Evolutionary conservation across 2,797 vertebrate species (phyloP).

Genomic region (Epinephelus coioides): DNA sequence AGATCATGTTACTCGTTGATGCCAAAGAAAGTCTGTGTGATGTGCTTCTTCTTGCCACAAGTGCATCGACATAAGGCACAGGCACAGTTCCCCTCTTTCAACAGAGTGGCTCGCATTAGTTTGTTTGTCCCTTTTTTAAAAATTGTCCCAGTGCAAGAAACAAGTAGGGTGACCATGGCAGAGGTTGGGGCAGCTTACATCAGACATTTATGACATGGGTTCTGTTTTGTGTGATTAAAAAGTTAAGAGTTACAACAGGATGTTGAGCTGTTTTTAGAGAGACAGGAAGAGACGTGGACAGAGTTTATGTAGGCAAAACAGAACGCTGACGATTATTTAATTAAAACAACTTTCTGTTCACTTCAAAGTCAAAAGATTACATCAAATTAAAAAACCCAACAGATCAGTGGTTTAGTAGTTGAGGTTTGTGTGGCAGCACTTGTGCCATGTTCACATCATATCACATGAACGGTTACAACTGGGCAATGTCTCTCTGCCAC

Average conservation of each 20-base stretch:
- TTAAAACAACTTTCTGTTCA: constrained; percentile 20
- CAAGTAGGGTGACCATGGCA: constrained; percentile 88
- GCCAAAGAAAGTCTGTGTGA: constrained; percentile 84
- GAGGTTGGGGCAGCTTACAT: constrained; percentile 19
- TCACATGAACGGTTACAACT: not conserved
- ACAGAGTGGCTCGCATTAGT: constrained; percentile 88
- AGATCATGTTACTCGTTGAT: constrained; percentile 77
- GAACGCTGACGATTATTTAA: constrained; percentile 2
- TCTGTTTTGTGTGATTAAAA: not conserved
- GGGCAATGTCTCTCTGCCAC: not conserved
- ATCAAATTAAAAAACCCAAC: not conserved
- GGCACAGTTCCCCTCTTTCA: constrained; percentile 94
- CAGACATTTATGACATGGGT: constrained; percentile 1
- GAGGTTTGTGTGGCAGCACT: not conserved
- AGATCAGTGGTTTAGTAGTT: constrained; percentile 1
- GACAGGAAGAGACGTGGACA: not conserved
- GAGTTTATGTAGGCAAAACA: constrained; percentile 7
- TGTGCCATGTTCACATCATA: constrained; percentile 14
- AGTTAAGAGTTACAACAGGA: not conserved
- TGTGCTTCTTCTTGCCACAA: constrained; percentile 99
- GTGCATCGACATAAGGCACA: constrained; percentile 99
- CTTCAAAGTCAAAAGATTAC: constrained; percentile 12
- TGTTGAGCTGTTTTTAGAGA: not conserved
- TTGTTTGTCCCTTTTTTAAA: constrained; percentile 24
- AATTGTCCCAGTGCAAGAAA: constrained; percentile 89